A percentile compares a stretch with the other conserved stretches of the same genome.
Evolutionary conservation across 2,888 invertebrate species (phyloP).

Genomic region (Drosophila pseudotakahashii): DNA sequence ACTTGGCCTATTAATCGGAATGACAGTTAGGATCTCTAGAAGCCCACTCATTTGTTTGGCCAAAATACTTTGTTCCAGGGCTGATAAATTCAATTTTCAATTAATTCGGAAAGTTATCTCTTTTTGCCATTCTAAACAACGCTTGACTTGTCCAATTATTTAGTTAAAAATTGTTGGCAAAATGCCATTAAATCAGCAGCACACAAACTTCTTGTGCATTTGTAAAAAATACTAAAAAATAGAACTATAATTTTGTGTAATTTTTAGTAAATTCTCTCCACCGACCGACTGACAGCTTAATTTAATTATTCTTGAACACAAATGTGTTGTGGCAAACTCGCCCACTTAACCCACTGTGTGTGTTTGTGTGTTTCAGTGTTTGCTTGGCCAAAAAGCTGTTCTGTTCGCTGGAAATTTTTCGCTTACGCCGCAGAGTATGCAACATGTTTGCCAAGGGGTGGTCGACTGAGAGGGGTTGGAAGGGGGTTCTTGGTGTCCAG

Average conservation of each 20-base stretch:
- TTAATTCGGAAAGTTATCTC: no score
- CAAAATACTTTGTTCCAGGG: no score
- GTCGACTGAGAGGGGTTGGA: background rate
- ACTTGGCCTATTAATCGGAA: no score
- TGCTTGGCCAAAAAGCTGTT: conserved; percentile 35
- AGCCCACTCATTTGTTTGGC: no score
- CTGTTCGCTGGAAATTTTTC: conserved; percentile 45
- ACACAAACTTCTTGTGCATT: background rate
- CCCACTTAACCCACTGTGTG: conserved; percentile 2
- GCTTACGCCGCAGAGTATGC: conserved; percentile 63
- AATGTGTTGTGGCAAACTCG: conserved; percentile 24
- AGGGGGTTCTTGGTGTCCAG: conserved; percentile 41
- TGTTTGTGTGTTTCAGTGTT: conserved; percentile 2
- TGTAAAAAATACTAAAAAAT: no score
- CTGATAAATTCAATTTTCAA: background rate
- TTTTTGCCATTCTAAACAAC: no score
- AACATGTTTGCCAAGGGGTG: conserved; percentile 55
- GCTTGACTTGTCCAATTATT: background rate
- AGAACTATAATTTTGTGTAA: background rate
- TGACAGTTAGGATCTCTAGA: no score
- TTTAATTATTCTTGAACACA: conserved; percentile 38
- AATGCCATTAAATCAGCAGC: background rate
- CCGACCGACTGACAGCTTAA: conserved; percentile 24
- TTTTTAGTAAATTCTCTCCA: background rate
- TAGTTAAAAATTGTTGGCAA: background rate